These are phyloP conservation scores for Climacteris rufus DNA, from an alignment of 2,113 vertebrate genomes.

Conservation along the genomic window DNA sequence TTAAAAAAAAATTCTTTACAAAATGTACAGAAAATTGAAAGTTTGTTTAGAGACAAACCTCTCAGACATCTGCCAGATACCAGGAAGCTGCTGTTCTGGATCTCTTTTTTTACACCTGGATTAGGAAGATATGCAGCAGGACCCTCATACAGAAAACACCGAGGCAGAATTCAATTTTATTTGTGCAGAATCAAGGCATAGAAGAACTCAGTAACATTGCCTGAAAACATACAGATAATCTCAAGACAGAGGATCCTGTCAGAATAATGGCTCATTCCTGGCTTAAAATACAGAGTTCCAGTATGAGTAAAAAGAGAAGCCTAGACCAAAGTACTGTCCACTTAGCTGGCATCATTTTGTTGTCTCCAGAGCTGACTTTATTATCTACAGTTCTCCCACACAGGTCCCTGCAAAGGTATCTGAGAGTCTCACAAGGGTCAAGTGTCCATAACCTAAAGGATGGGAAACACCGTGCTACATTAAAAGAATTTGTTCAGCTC, in stretches of 20 bases:
- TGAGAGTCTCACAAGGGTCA: not conserved
- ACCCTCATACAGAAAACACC: not conserved
- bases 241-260: not conserved
- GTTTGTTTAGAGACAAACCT: not conserved
- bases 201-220: not conserved
- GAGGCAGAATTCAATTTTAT: not conserved
- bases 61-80: not conserved
- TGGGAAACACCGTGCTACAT: not conserved
- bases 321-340: not conserved
- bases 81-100: not conserved
- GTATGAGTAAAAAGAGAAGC: not conserved
- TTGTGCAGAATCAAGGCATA: not conserved
- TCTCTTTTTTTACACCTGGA: not conserved
- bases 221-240: not conserved
- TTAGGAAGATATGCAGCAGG: not conserved
- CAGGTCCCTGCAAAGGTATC: not conserved
- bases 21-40: not conserved
- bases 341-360: not conserved
- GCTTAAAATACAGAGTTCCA: not conserved
- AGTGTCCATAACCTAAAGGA: not conserved
- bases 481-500: not conserved
- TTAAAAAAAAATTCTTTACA: not conserved
- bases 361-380: not conserved
- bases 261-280: not conserved
- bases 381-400: not conserved